Conservation (phyloP, 2,888 invertebrate genomes). For the Platycnemis pennipes region DNA sequence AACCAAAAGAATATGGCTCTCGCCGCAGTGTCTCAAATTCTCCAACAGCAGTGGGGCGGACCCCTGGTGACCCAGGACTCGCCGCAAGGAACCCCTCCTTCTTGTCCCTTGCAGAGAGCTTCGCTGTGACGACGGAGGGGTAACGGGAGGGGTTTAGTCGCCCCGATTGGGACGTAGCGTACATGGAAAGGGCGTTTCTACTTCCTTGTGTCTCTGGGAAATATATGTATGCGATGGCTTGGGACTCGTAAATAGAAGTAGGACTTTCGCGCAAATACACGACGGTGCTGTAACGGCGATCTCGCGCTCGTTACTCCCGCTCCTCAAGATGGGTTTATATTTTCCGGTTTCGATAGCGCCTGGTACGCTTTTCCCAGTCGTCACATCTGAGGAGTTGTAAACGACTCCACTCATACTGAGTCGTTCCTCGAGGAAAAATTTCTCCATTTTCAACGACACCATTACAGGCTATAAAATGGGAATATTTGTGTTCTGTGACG, state of each 20-base stretch:
- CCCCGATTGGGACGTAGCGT: constrained; percentile 9
- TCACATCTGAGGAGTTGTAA: background rate
- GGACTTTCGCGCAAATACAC: background rate
- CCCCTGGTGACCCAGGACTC: background rate
- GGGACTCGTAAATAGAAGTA: background rate
- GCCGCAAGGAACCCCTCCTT: background rate
- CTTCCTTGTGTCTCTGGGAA: background rate
- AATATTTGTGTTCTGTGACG: background rate
- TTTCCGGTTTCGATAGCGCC: background rate
- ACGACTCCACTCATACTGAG: background rate
- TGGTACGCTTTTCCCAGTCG: background rate
- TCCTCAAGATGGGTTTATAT: constrained; percentile 6
- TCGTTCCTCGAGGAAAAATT: background rate
- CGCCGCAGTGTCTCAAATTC: background rate
- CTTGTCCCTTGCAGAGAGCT: constrained; percentile 2
- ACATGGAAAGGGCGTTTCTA: constrained; percentile 32
- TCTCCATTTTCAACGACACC: background rate
- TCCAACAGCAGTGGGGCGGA: background rate
- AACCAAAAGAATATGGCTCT: background rate
- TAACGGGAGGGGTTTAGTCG: background rate
- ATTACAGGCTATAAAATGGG: background rate
- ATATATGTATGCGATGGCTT: background rate
- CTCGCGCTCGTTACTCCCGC: background rate
- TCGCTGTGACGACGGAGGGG: background rate
- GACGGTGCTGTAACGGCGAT: background rate